Evolutionary conservation across 2,113 vertebrate genomes (phyloP), one percentile per base, ranked within the genome.

Genomic region (Camarhynchus parvulus): DNA sequence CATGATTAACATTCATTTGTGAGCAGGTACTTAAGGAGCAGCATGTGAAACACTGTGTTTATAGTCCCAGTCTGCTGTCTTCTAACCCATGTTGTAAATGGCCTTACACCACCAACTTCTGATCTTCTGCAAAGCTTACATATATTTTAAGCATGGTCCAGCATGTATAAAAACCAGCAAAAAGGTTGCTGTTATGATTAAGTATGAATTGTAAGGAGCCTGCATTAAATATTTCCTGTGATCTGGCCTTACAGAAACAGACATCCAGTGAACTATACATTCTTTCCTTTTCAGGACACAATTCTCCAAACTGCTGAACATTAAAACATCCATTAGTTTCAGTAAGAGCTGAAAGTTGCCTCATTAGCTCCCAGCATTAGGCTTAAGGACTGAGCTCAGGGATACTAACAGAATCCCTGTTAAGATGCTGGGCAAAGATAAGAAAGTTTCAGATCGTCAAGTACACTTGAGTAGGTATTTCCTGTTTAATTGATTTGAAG

Each of bases 121-220:
- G 46, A 94, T 68, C 53, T 75, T 66, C 76, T 79, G 50, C 50
- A 89, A 91, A 90, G 39, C 46, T 58, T 62, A 58, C 58, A 35
- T 31, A 1, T 39, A 79, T 94, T 95, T 92, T 95, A 89, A 94
- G 81, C 1, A 0, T 59, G 53, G 58, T 73, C 46, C 49, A 79
- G 28, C 37, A 39, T 8, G 28, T n/a, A 56, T 61, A 56, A 94
- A 91, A 87, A 46, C 2, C 37, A 68, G 63, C 62, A 25, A 79
- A 78, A 91, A 53, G n/a, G n/a, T 76, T 79, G 23, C 31, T 85
- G 15, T 91, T 91, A 50, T 50, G 74, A 85, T 87, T 94, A 95
- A 73, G 37, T 83, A 83, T 50, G 67, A 76, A 95, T 79, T 87
- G 62, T 55, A 85, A 87, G 92, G 47, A 84, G 42, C 8, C 44